Evolutionary conservation across 2,888 invertebrate species (phyloP).

Genomic region (Helobdella robusta): DNA sequence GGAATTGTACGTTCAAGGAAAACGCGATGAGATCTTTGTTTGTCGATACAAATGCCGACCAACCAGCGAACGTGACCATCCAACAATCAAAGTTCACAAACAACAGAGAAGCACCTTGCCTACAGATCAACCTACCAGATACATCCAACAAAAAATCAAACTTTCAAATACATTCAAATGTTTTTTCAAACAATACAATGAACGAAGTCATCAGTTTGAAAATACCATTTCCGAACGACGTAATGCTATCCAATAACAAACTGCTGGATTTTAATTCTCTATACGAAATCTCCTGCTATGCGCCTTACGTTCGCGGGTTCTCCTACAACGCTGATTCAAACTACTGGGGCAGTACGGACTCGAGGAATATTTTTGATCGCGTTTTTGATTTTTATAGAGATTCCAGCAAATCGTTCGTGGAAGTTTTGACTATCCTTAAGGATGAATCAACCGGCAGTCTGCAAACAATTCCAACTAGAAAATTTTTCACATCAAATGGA

Average conservation of each 20-base stretch:
- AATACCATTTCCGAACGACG: neutral
- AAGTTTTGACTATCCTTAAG: constrained; percentile 1
- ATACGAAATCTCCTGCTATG: constrained; percentile 18
- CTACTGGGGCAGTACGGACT: constrained; percentile 16
- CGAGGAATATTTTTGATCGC: constrained; percentile 3
- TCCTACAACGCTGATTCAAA: constrained; percentile 12
- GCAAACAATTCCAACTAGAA: too few relatives aligned
- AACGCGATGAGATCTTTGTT: too few relatives aligned
- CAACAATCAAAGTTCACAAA: too few relatives aligned
- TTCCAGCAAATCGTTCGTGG: neutral
- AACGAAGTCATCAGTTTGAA: neutral
- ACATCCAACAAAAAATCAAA: too few relatives aligned
- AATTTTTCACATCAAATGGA: neutral
- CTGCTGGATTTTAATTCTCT: constrained; percentile 15
- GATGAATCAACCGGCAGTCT: too few relatives aligned
- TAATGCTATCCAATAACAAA: constrained; percentile 9
- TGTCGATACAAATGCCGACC: too few relatives aligned
- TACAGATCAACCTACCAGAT: too few relatives aligned
- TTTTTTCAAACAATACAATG: neutral
- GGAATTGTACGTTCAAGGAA: too few relatives aligned
- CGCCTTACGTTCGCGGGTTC: neutral
- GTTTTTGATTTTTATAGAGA: constrained; percentile 18
- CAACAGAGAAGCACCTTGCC: too few relatives aligned
- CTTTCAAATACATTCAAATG: too few relatives aligned
- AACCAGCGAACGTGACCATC: too few relatives aligned